phyloP scores from a whole-genome alignment of 1,140 invertebrate genomes.

The Bicyclus anynana region DNA sequence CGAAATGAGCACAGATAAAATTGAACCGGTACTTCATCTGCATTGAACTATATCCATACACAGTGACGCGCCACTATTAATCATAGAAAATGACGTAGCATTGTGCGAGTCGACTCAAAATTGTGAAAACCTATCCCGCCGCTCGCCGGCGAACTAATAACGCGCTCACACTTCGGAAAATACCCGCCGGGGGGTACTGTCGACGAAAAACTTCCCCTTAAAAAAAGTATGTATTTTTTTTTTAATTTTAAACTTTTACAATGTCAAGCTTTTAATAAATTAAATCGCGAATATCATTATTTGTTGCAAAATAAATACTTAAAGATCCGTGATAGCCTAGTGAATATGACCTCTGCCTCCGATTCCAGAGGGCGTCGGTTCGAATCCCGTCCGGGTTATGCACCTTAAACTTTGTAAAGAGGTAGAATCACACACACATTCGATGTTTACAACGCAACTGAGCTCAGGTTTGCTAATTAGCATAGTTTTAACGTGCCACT shows the following conservation, averaged over 20 bases:
- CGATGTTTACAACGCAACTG: too few relatives aligned
- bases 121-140: slow-evolving; percentile 73
- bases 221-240: slow-evolving; percentile 17
- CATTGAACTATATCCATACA: slow-evolving; percentile 32
- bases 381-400: too few relatives aligned
- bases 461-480: too few relatives aligned
- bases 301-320: too few relatives aligned
- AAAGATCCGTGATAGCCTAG: too few relatives aligned
- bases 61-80: slow-evolving; percentile 64
- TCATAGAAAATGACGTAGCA: slow-evolving; percentile 71
- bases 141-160: slow-evolving; percentile 65
- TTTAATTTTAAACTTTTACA: background rate
- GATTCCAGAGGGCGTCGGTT: too few relatives aligned
- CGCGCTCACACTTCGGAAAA: slow-evolving; percentile 66
- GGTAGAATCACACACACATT: too few relatives aligned
- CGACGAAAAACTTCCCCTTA: slow-evolving; percentile 29
- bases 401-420: too few relatives aligned
- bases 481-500: too few relatives aligned
- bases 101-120: slow-evolving; percentile 69
- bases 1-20: slow-evolving; percentile 19
- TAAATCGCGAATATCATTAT: slow-evolving; percentile 12
- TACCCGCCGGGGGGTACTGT: slow-evolving; percentile 61
- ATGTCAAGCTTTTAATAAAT: background rate
- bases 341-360: too few relatives aligned
- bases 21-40: slow-evolving; percentile 25